Conservation (phyloP, 2,888 invertebrate genomes). For the Acleris laterana region DNA sequence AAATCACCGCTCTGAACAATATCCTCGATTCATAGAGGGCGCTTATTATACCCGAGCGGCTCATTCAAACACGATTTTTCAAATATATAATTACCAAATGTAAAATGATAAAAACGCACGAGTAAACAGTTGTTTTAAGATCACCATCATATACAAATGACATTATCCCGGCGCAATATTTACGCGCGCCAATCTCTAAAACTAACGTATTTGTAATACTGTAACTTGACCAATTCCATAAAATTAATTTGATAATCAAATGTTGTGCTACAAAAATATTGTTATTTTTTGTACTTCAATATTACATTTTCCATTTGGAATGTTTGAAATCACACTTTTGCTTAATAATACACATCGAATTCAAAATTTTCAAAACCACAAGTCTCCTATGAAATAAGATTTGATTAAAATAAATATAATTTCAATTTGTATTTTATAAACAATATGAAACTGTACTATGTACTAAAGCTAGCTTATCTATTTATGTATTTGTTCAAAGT, state of each 20-base stretch:
- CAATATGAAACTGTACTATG: constrained; percentile 58
- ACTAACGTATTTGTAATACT: constrained; percentile 76
- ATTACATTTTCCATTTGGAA: constrained; percentile 79
- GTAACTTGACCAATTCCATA: constrained; percentile 72
- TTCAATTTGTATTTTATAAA: constrained; percentile 60
- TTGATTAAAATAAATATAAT: constrained; percentile 72
- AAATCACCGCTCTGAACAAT: constrained; percentile 60
- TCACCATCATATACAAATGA: constrained; percentile 59
- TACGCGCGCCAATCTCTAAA: constrained; percentile 55
- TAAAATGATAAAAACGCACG: constrained; percentile 71
- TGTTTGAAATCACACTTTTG: constrained; percentile 78
- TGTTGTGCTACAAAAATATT: constrained; percentile 79
- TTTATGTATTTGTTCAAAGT: constrained; percentile 66
- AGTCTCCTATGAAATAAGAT: constrained; percentile 60
- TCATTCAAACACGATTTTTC: constrained; percentile 59
- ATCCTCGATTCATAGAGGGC: constrained; percentile 53
- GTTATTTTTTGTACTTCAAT: constrained; percentile 80
- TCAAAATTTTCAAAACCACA: constrained; percentile 52
- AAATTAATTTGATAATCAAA: constrained; percentile 61
- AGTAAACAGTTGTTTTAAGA: constrained; percentile 58
- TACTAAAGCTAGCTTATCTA: constrained; percentile 62
- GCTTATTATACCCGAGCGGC: constrained; percentile 55
- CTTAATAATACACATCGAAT: constrained; percentile 67
- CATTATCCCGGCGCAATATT: constrained; percentile 48
- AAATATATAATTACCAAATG: constrained; percentile 70